A percentile compares a stretch with the other conserved stretches of the same genome.
Conservation (phyloP, 2,797 vertebrate genomes). For the Pempheris klunzingeri region DNA sequence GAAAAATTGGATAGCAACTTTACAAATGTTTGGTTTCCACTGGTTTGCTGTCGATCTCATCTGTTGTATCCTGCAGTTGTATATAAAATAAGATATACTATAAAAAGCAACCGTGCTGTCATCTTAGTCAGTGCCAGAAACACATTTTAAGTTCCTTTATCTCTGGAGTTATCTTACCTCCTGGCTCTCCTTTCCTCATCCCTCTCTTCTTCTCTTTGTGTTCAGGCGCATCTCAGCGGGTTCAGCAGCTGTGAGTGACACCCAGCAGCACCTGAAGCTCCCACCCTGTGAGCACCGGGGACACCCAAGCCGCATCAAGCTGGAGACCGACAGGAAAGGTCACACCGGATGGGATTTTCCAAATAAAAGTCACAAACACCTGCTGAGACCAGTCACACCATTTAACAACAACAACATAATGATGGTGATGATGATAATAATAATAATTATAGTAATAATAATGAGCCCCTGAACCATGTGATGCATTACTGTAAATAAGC, state of each 20-base stretch:
- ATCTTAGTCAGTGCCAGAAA: neutral
- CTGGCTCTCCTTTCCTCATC: neutral
- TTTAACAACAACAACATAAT: too few species aligned
- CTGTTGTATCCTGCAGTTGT: neutral
- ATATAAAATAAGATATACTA: neutral
- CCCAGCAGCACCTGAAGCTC: neutral
- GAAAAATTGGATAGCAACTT: neutral
- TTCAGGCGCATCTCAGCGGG: neutral
- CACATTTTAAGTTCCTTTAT: neutral
- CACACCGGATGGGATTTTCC: neutral
- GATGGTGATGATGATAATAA: too few species aligned
- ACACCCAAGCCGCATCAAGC: neutral
- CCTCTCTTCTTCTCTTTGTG: neutral
- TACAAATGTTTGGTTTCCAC: neutral
- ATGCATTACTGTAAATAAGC: neutral
- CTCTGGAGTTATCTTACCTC: neutral
- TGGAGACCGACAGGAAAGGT: neutral
- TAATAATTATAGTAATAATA: too few species aligned
- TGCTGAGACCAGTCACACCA: neutral
- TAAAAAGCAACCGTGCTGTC: neutral
- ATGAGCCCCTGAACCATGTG: neutral
- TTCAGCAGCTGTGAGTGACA: slow-evolving; percentile 1
- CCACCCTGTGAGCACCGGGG: neutral
- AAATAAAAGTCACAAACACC: neutral
- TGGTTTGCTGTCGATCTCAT: neutral